Evolutionary conservation across 2,113 vertebrate genomes (phyloP).

Genomic region (Panthera tigris): DNA sequence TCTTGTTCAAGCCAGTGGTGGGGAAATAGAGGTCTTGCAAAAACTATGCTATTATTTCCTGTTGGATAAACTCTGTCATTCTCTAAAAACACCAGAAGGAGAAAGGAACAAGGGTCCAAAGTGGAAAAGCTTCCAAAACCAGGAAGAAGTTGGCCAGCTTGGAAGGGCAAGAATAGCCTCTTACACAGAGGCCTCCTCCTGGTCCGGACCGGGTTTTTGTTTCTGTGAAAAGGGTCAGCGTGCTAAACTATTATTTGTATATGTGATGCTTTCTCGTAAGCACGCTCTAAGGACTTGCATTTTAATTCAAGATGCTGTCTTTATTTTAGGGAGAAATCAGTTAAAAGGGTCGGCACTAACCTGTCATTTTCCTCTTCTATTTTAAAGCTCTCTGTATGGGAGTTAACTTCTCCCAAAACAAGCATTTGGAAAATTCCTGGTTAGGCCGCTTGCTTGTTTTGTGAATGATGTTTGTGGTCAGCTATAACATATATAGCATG

Average conservation of each 20-base stretch:
- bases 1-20: neutral
- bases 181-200: neutral
- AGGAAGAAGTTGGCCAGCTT: neutral
- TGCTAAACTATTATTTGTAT: neutral
- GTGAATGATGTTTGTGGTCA: constrained; percentile 71
- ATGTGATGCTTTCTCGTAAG: neutral
- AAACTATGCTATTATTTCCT: constrained; percentile 66
- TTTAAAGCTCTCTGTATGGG: constrained; percentile 75
- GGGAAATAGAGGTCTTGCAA: constrained; percentile 55
- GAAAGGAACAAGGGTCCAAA: neutral
- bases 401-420: constrained; percentile 70
- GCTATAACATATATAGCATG: constrained; percentile 67
- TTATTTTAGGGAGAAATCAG: constrained; percentile 66
- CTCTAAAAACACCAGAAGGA: constrained; percentile 34
- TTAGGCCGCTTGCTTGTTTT: constrained; percentile 60
- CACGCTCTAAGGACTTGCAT: neutral
- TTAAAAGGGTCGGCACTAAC: constrained; percentile 66
- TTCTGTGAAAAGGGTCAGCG: neutral
- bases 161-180: neutral
- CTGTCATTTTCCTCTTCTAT: constrained; percentile 80
- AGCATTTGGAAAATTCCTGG: constrained; percentile 68
- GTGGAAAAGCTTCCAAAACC: constrained; percentile 46
- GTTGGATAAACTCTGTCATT: constrained; percentile 15
- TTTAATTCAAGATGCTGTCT: neutral
- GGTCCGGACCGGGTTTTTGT: neutral